Evolutionary conservation across 2,888 invertebrate species (phyloP).

Genomic region (Xestia rhomboidea): DNA sequence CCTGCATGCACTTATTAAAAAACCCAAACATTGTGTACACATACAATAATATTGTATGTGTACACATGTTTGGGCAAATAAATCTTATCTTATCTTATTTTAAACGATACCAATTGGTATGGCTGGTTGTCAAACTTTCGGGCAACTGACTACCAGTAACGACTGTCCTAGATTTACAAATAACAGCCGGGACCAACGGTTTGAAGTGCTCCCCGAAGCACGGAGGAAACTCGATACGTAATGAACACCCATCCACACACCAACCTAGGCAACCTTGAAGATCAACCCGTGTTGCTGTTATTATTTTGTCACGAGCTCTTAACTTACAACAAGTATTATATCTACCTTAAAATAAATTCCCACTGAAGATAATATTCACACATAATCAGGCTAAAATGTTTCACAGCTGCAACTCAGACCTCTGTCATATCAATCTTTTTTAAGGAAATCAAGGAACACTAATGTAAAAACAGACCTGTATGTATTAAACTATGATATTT

Average conservation of each 20-base stretch:
- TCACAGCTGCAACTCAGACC: background rate
- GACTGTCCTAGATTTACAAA: background rate
- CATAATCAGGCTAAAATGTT: background rate
- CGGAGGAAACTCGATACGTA: background rate
- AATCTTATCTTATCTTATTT: too few relatives aligned
- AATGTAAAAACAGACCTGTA: background rate
- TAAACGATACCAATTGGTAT: background rate
- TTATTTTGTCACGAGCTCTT: background rate
- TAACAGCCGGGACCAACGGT: background rate
- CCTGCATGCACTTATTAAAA: too few relatives aligned
- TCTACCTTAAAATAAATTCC: background rate
- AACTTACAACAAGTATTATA: background rate
- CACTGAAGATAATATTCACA: background rate
- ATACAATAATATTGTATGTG: too few relatives aligned
- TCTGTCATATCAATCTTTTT: background rate
- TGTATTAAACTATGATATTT: background rate
- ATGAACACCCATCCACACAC: background rate
- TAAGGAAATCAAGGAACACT: background rate
- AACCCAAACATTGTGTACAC: too few relatives aligned
- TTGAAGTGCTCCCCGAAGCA: background rate
- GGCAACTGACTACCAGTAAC: background rate
- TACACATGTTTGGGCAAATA: too few relatives aligned
- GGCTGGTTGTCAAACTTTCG: background rate
- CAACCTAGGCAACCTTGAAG: background rate
- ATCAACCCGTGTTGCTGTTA: too few relatives aligned